phyloP scores from a whole-genome alignment of 92 coral and sea anemone genomes.

The Palythoa heliodiscus region DNA sequence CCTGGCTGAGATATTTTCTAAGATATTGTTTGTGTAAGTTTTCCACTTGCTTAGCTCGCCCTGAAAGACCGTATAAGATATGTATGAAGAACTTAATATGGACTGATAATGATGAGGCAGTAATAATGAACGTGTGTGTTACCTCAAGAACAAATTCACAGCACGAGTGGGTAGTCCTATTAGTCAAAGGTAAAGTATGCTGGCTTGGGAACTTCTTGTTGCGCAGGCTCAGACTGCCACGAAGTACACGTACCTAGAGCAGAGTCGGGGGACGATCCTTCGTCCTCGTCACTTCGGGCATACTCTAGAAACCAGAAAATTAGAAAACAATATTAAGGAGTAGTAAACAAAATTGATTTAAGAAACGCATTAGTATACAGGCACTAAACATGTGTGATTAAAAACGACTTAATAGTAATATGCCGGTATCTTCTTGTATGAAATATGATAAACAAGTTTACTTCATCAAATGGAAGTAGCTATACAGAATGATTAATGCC shows the following conservation, averaged over 20 bases:
- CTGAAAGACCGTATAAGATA: slow-evolving; percentile 88
- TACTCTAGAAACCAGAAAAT: slow-evolving; percentile 51
- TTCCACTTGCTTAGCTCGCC: slow-evolving; percentile 71
- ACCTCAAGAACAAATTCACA: slow-evolving; percentile 71
- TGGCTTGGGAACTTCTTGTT: slow-evolving; percentile 78
- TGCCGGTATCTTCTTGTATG: no score
- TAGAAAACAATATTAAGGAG: slow-evolving; percentile 8
- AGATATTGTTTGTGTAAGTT: slow-evolving; percentile 81
- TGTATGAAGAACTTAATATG: slow-evolving; percentile 57
- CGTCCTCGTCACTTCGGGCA: slow-evolving; percentile 86
- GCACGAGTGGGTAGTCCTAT: slow-evolving; percentile 70
- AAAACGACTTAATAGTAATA: no score
- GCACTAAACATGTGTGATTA: neutral
- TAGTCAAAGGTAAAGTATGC: slow-evolving; percentile 88
- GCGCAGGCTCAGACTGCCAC: slow-evolving; percentile 92
- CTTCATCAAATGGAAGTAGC: no score
- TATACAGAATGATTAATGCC: no score
- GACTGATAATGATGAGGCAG: slow-evolving; percentile 49
- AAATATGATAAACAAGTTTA: no score
- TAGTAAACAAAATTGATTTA: neutral
- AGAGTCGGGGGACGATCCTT: slow-evolving; percentile 97
- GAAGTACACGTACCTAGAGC: slow-evolving; percentile 98
- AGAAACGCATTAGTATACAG: neutral
- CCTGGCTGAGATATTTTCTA: slow-evolving; percentile 69
- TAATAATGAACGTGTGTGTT: slow-evolving; percentile 62